Evolutionary conservation across 2,113 vertebrate species (phyloP).

Genomic region (Phasianus colchicus): DNA sequence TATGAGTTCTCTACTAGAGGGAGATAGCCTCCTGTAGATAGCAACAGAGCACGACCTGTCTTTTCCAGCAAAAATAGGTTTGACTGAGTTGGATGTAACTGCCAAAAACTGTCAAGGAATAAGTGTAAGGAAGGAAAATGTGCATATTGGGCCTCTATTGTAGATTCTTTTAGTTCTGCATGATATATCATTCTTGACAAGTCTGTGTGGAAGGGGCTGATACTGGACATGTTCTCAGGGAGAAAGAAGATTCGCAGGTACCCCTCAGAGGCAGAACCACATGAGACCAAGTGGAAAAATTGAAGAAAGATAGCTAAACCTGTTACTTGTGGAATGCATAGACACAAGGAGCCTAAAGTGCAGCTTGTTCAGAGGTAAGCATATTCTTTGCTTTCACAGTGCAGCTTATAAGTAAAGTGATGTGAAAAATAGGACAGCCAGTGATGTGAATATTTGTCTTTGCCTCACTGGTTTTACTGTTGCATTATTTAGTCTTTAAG

Average conservation of each 20-base stretch:
- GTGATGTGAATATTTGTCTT: neutral
- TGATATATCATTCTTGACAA: neutral
- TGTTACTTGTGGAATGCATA: neutral
- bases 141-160: neutral
- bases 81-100: neutral
- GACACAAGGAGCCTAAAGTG: fast-evolving
- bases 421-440: neutral
- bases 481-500: neutral
- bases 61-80: neutral
- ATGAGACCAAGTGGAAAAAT: neutral
- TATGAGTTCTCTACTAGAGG: neutral
- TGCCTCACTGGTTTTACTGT: neutral
- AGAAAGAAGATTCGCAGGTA: neutral
- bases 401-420: neutral
- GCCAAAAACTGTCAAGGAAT: neutral
- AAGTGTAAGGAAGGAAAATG: neutral
- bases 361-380: neutral
- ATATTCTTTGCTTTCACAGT: neutral
- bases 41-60: neutral
- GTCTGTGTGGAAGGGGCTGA: neutral
- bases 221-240: neutral
- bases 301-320: neutral
- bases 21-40: neutral
- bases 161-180: neutral
- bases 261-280: neutral